Percentiles rank a stretch among this genome's conserved stretches.
phyloP scores from a whole-genome alignment of 2,888 invertebrate genomes.

The Bellardia bayeri region DNA sequence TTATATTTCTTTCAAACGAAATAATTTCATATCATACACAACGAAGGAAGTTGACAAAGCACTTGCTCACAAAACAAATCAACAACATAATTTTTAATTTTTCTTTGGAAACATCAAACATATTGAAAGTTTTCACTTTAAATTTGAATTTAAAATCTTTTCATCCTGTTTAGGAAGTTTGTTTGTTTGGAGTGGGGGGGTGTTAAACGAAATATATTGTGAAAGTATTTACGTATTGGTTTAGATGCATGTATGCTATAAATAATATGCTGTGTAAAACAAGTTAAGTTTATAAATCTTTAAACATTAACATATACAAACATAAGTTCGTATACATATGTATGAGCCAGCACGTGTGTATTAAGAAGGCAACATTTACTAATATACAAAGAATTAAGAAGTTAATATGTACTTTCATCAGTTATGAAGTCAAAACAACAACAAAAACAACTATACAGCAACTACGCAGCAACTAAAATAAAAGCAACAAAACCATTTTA shows the following conservation, averaged over 20 bases:
- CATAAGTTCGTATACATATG: background rate
- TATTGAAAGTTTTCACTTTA: slow-evolving; percentile 1
- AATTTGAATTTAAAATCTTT: slow-evolving; percentile 8
- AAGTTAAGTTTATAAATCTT: slow-evolving; percentile 38
- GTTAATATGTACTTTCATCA: slow-evolving; percentile 62
- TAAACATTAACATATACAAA: background rate
- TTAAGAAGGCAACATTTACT: slow-evolving; percentile 33
- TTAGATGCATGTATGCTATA: background rate
- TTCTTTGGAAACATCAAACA: background rate
- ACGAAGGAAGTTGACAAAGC: background rate
- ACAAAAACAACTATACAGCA: background rate
- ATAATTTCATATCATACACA: background rate
- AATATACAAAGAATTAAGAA: slow-evolving; percentile 61
- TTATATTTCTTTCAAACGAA: no score
- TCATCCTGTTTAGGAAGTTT: background rate
- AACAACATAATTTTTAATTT: slow-evolving; percentile 5
- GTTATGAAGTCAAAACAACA: slow-evolving; percentile 61
- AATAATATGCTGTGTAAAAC: slow-evolving; percentile 30
- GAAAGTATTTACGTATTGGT: background rate
- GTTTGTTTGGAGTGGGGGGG: background rate
- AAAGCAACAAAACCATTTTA: background rate
- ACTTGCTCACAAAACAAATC: background rate
- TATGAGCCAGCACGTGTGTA: background rate
- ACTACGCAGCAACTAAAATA: background rate
- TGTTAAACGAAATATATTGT: background rate